Conservation (phyloP, 2,113 vertebrate species). For the Siniperca chuatsi region DNA sequence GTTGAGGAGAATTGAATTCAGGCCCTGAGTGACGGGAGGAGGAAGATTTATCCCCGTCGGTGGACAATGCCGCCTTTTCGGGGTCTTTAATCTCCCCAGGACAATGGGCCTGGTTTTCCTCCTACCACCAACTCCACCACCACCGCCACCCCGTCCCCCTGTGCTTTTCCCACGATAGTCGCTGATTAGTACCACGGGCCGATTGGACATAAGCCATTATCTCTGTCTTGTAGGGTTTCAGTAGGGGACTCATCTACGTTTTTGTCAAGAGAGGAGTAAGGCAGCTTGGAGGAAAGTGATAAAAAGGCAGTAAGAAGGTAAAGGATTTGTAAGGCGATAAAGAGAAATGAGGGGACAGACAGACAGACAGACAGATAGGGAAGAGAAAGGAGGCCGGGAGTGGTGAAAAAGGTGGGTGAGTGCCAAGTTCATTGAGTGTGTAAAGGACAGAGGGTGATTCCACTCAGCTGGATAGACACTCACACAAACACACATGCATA, state of each 20-base stretch:
- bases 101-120: constrained; percentile 95
- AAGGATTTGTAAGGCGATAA: constrained; percentile 61
- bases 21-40: constrained; percentile 99
- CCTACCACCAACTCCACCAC: constrained; percentile 67
- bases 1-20: constrained; percentile 96
- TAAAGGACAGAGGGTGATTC: constrained; percentile 71
- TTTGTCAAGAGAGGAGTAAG: constrained; percentile 75
- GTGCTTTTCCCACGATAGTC: constrained; percentile 97
- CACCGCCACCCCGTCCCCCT: constrained; percentile 83
- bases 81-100: constrained; percentile 96
- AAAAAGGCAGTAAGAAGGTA: constrained; percentile 70
- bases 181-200: constrained; percentile 90
- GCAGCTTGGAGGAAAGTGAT: constrained; percentile 57
- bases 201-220: constrained; percentile 93
- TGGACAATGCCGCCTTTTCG: constrained; percentile 96
- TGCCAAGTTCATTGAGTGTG: constrained; percentile 81
- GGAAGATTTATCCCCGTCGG: constrained; percentile 97
- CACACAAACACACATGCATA: constrained; percentile 38
- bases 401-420: constrained; percentile 72
- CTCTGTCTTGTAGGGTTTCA: constrained; percentile 81
- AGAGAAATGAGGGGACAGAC: constrained; percentile 54
- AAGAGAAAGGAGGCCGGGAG: constrained; percentile 71
- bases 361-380: constrained; percentile 25
- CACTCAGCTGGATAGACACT: constrained; percentile 61
- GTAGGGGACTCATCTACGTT: constrained; percentile 84